phyloP scores from a whole-genome alignment of 1,140 invertebrate species.

The Cotesia vestalis region DNA sequence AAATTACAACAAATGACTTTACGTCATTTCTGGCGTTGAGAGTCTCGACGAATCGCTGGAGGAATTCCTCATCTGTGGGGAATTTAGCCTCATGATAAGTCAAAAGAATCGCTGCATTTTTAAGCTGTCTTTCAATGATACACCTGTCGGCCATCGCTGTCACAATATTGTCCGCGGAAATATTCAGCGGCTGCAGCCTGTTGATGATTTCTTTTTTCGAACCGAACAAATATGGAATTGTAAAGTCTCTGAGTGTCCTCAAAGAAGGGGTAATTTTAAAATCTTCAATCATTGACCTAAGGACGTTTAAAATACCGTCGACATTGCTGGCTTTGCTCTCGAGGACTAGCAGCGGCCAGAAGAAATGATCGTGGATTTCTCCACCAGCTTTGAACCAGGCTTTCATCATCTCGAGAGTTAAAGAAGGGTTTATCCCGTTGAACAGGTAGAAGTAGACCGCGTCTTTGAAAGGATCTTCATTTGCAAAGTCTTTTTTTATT shows the following conservation, averaged over 20 bases:
- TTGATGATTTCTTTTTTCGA: constrained; percentile 66
- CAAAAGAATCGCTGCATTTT: constrained; percentile 56
- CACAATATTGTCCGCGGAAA: constrained; percentile 8
- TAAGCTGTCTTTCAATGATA: constrained; percentile 28
- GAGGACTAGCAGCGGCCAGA: constrained; percentile 78
- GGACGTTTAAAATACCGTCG: constrained; percentile 68
- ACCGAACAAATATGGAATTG: constrained; percentile 72
- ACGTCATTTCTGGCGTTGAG: constrained; percentile 69
- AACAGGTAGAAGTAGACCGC: too few relatives aligned
- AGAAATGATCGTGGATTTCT: constrained; percentile 79
- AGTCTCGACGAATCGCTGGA: constrained; percentile 67
- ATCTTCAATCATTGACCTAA: constrained; percentile 70
- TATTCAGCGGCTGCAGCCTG: constrained; percentile 56
- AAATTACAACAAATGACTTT: constrained; percentile 65
- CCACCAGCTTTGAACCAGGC: constrained; percentile 70
- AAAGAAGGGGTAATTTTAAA: constrained; percentile 68
- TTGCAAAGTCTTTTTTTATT: too few relatives aligned
- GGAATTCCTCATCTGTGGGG: constrained; percentile 61
- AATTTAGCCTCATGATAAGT: constrained; percentile 68
- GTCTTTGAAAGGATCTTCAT: too few relatives aligned
- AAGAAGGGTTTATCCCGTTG: constrained; percentile 47
- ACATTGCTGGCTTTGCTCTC: constrained; percentile 67
- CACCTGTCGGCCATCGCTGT: constrained; percentile 25
- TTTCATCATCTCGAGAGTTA: constrained; percentile 65
- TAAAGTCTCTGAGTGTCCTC: constrained; percentile 77